Evolutionary conservation across 2,113 vertebrate genomes (phyloP).

Genomic region (Tretioscincus oriximinensis): DNA sequence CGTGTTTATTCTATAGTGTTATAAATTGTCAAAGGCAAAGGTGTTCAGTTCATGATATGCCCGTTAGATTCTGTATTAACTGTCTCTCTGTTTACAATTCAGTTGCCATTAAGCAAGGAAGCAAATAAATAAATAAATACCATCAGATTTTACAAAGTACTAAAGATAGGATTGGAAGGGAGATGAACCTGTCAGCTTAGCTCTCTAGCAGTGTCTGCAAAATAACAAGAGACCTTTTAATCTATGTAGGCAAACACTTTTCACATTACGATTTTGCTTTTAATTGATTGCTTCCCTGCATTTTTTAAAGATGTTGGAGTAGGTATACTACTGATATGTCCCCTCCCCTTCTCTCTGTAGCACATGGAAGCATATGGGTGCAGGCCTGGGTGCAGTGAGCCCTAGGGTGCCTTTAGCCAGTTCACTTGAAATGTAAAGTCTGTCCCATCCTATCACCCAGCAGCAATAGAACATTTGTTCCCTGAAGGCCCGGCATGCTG

Average conservation of each 20-base stretch:
- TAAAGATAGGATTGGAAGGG: not conserved
- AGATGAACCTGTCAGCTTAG: not conserved
- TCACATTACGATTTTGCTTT: slow-evolving; percentile 21
- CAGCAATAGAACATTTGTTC: slow-evolving; percentile 81
- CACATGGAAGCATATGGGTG: slow-evolving; percentile 76
- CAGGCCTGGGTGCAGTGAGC: slow-evolving; percentile 62
- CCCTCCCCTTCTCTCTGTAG: slow-evolving; percentile 33
- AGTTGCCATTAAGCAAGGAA: not conserved
- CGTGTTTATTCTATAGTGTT: slow-evolving; percentile 23
- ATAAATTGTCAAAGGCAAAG: slow-evolving; percentile 29
- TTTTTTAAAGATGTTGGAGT: slow-evolving; percentile 35
- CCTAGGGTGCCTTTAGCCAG: slow-evolving; percentile 77
- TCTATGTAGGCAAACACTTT: slow-evolving; percentile 9
- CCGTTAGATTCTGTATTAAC: slow-evolving; percentile 3
- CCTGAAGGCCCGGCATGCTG: slow-evolving; percentile 76
- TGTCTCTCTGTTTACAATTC: slow-evolving; percentile 7
- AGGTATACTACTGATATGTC: slow-evolving; percentile 9
- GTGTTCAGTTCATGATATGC: slow-evolving; percentile 9
- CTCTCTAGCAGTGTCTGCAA: not conserved
- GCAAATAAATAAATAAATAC: not conserved
- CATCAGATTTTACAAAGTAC: not conserved
- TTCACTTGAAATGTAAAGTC: slow-evolving; percentile 77
- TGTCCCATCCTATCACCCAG: slow-evolving; percentile 81
- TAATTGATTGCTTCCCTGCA: slow-evolving; percentile 33
- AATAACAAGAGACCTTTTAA: not conserved